Conservation (phyloP, 1,140 invertebrate species). For the Lineus longissimus region DNA sequence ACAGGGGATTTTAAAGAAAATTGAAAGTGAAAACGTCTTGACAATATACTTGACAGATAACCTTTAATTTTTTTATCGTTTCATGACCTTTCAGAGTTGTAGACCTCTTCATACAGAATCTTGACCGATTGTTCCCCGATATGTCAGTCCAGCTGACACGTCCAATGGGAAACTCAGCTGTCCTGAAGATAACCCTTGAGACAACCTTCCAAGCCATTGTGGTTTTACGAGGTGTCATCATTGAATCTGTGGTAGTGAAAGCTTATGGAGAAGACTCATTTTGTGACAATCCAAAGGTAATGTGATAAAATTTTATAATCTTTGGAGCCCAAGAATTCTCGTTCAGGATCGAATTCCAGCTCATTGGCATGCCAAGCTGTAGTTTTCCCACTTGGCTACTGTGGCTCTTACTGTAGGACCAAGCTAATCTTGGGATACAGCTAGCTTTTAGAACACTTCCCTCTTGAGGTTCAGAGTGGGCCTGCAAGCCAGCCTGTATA, state of each 20-base stretch:
- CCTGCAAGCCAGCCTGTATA: no score
- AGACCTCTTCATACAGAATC: neutral
- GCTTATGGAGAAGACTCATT: neutral
- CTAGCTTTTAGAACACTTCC: no score
- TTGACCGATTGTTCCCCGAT: conserved; percentile 1
- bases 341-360: no score
- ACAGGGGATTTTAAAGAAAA: no score
- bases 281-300: neutral
- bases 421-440: no score
- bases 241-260: neutral
- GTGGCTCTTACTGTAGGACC: no score
- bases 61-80: neutral
- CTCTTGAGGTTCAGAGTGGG: no score
- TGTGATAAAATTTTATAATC: no score
- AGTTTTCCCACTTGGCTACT: no score
- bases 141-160: neutral
- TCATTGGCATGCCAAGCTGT: no score
- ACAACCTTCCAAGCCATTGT: neutral
- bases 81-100: neutral
- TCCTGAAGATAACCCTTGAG: neutral
- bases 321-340: no score
- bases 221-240: conserved; percentile 1
- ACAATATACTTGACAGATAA: neutral
- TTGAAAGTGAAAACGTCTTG: neutral
- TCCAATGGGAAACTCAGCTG: conserved; percentile 2